Evolutionary conservation across 2,888 invertebrate species (phyloP), one percentile per base, ranked within the genome.

Genomic region (Tyria jacobaeae): DNA sequence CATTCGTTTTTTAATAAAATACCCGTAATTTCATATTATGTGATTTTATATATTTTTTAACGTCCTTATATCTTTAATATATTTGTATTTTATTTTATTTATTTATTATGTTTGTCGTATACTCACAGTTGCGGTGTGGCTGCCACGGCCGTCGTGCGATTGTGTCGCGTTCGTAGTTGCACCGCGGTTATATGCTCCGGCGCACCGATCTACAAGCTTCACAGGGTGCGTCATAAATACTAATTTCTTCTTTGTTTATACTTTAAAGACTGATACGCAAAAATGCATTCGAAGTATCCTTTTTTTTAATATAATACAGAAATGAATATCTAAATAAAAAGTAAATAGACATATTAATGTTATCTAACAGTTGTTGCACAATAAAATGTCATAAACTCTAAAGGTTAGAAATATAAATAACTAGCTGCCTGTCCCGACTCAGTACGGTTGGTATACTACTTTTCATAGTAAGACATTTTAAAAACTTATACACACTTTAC

Each of bases 101-200:
- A 25, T 24, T 31, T 31, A 6, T 6, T 54, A 41, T 27, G 17
- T 53, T 35, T 31, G 12, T 54, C 44, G 51, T 60, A 62, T 89
- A 92, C 92, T 92, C 87, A 93, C 92, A 82, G 84, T 84, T 84
- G 81, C 81, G 80, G 80, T 80, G 82, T 67, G 77, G 69, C 72
- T 76, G 73, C 78, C 81, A 75, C 84, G 81, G 77, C 83, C 85
- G 80, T 83, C 83, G 85, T 87, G 81, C 83, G 90, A 87, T 85
- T 92, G 92, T 84, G 84, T 78, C 78, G 70, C 67, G 67, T 47
- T 52, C 60, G 72, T 24, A 74, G 73, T 69, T 85, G 90, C 86
- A 82, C 55, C 82, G 74, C 80, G 66, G 86, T 91, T 92, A 76
- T 92, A 92, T 89, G 91, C 89, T 88, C 85, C 35, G 60, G 83